Base-by-base conservation (phyloP, 1,140 invertebrate species). In the Harlomillsia oculata region DNA sequence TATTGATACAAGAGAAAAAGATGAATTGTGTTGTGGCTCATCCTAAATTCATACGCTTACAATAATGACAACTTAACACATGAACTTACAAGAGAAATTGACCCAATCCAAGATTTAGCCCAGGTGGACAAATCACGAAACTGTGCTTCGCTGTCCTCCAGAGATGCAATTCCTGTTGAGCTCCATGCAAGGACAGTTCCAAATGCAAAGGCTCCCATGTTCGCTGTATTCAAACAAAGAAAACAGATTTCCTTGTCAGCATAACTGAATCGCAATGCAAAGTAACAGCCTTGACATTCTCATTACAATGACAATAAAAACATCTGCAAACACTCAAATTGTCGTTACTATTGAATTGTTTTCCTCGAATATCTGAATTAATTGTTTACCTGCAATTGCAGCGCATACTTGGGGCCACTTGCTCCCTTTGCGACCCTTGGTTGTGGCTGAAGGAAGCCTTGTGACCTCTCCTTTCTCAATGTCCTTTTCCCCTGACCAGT, bases 91-190 rank as follows among this genome's bases (percentile, higher is more conserved):
- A 55, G 44, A 18, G 56, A 43, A 5, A 62, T 45, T 9, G 60
- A 62, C 3, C 60, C 60, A 32, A 58, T 53, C 56, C 55, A 62
- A 3, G 60, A 51, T 30, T 59, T 56, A 23, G 45, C 50, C 26
- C 18, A 25, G n/a, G 41, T 26, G 18, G 25, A 41, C 14, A 62
- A 29, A 11, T 44, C 34, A 13, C 34, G 49, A 40, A 56, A 26
- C 23, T 59, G 55, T n/a, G n/a, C n/a, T 21, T 6, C 18, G 29
- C 18, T 41, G n/a, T 39, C 28, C 9, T 55, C 14, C 5, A 62
- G 16, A 40, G 28, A 32, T 21, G 60, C 54, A 23, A 62, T 23
- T 20, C 46, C 60, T 29, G 48, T 45, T 4, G 53, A 34, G 23
- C 34, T 60, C 51, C 50, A 59, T 2, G 50, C 53, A 11, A 53